Conservation (phyloP, 2,797 vertebrate species). For the Sebastes nivosus region DNA sequence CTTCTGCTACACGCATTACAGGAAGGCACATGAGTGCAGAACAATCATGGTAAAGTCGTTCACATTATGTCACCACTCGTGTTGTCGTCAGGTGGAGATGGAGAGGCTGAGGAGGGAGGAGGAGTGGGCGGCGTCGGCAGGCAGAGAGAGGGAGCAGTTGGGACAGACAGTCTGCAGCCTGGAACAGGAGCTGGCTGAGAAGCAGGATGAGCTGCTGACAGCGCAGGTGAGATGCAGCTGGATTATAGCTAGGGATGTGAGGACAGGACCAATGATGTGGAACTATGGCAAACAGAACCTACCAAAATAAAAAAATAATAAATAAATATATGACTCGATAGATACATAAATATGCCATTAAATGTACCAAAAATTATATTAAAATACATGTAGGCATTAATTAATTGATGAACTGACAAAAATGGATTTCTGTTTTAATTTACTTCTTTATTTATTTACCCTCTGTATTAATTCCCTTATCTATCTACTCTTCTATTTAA, state of each 20-base stretch:
- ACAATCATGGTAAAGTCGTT: constrained; percentile 53
- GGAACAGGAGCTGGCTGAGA: constrained; percentile 72
- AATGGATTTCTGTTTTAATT: too few species aligned
- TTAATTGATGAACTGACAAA: too few species aligned
- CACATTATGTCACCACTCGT: constrained; percentile 43
- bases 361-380: too few species aligned
- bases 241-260: background rate
- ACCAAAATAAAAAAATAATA: too few species aligned
- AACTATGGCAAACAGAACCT: too few species aligned
- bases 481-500: too few species aligned
- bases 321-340: too few species aligned
- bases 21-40: constrained; percentile 44
- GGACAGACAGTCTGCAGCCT: constrained; percentile 64
- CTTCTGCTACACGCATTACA: constrained; percentile 59
- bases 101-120: constrained; percentile 76
- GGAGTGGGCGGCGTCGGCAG: constrained; percentile 54
- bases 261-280: background rate
- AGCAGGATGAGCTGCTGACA: constrained; percentile 70
- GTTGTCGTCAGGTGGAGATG: constrained; percentile 78
- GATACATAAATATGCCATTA: too few species aligned
- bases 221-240: constrained; percentile 75
- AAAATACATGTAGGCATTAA: too few species aligned
- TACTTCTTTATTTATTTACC: too few species aligned
- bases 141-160: constrained; percentile 72
- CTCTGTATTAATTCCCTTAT: too few species aligned